A percentile compares a stretch with the other conserved stretches of the same genome.
phyloP scores from a whole-genome alignment of 2,797 vertebrate species.

The Clarias fuscus region DNA sequence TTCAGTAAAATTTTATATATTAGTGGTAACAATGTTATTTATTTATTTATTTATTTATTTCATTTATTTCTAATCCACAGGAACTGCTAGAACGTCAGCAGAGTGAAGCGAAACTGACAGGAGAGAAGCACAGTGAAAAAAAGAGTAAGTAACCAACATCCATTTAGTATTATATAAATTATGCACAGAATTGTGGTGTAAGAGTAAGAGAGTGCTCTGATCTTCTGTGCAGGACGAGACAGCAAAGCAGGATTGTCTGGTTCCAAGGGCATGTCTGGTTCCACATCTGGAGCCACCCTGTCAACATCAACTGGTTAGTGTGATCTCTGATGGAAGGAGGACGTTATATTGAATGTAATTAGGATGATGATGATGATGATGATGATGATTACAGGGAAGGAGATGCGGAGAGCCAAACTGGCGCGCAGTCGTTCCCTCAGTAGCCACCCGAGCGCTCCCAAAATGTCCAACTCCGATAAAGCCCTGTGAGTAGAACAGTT shows the following conservation, averaged over 20 bases:
- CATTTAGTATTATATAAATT: not conserved
- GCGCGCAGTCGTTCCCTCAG: constrained; percentile 92
- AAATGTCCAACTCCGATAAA: constrained; percentile 83
- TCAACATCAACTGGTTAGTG: constrained; percentile 71
- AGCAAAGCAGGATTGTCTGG: constrained; percentile 78
- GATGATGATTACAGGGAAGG: constrained; percentile 80
- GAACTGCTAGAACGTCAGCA: constrained; percentile 90
- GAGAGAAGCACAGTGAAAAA: constrained; percentile 82
- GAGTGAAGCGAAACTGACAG: constrained; percentile 73
- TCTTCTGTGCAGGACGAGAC: constrained; percentile 82
- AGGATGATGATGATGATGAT: constrained; percentile 16
- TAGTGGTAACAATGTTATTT: not conserved
- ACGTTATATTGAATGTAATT: not conserved
- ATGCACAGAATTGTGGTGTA: not conserved
- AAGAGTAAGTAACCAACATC: constrained; percentile 79
- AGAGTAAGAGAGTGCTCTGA: constrained; percentile 12
- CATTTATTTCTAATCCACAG: constrained; percentile 63
- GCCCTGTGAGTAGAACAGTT: constrained; percentile 61
- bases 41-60: not conserved
- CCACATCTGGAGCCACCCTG: constrained; percentile 76
- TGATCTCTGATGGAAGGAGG: not conserved
- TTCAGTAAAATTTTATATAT: not conserved
- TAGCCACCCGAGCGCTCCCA: constrained; percentile 85
- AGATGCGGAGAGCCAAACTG: constrained; percentile 89
- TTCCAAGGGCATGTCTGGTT: constrained; percentile 79